These are phyloP conservation scores for Atta cephalotes DNA, from an alignment of 1,140 invertebrate species.

Conservation along the genomic window DNA sequence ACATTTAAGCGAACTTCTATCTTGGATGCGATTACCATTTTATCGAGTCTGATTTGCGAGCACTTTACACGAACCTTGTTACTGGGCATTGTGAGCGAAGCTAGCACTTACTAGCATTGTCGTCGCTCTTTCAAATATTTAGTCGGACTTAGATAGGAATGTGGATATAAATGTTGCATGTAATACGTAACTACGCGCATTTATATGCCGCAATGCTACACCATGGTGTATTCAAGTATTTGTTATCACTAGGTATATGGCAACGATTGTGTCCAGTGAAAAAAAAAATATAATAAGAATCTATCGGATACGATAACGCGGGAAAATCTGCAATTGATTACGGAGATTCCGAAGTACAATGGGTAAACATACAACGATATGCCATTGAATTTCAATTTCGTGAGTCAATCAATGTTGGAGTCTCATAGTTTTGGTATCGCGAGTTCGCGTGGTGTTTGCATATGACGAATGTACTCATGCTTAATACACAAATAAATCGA, in stretches of 20 bases:
- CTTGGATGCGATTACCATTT: constrained; percentile 83
- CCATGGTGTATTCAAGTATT: no score
- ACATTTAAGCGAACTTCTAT: constrained; percentile 57
- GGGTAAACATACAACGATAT: constrained; percentile 44
- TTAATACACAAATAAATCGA: constrained; percentile 62
- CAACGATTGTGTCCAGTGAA: neutral
- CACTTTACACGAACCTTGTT: constrained; percentile 79
- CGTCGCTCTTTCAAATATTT: constrained; percentile 68
- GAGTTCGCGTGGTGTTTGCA: constrained; percentile 50
- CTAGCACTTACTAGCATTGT: constrained; percentile 73
- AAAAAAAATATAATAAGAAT: constrained; percentile 18
- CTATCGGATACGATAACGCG: constrained; percentile 13
- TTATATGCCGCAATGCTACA: neutral
- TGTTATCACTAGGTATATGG: neutral
- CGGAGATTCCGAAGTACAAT: constrained; percentile 34
- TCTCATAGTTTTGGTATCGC: constrained; percentile 53
- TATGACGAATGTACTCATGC: constrained; percentile 38
- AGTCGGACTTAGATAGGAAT: neutral
- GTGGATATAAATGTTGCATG: neutral
- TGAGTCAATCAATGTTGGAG: constrained; percentile 64
- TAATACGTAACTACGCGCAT: neutral
- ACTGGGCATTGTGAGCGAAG: constrained; percentile 65
- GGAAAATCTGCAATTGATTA: constrained; percentile 42
- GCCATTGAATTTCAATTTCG: constrained; percentile 68
- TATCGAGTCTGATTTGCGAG: constrained; percentile 84